phyloP scores from a whole-genome alignment of 2,797 vertebrate species.

The Tinamus major region DNA sequence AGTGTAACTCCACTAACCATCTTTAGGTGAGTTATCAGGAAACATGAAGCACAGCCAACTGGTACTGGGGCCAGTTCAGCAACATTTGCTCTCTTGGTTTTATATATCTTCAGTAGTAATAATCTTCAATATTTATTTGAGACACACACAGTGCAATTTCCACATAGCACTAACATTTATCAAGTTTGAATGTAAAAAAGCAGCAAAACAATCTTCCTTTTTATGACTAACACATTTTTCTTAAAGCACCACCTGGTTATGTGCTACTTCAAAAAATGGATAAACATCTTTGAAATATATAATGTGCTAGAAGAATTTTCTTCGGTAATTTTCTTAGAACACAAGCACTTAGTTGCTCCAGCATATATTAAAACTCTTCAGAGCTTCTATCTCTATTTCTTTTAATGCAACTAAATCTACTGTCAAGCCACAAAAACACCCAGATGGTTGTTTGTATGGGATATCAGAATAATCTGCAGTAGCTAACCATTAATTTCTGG shows the following conservation, averaged over 20 bases:
- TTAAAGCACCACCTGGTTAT: background rate
- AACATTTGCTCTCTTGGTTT: background rate
- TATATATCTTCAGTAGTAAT: background rate
- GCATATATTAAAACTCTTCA: background rate
- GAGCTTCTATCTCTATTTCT: background rate
- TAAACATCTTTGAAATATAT: background rate
- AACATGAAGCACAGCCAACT: background rate
- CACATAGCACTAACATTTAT: background rate
- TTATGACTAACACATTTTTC: background rate
- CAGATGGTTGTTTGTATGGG: background rate
- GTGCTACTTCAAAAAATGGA: background rate
- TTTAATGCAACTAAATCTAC: background rate
- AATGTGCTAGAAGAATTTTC: background rate
- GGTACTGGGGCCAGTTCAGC: background rate
- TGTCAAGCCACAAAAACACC: background rate
- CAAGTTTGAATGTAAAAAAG: slow-evolving; percentile 24
- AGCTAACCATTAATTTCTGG: background rate
- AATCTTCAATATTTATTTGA: slow-evolving; percentile 5
- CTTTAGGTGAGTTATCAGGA: background rate
- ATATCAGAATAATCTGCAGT: background rate
- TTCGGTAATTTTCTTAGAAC: background rate
- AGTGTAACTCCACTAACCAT: background rate
- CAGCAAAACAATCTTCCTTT: background rate
- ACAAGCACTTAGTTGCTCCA: background rate
- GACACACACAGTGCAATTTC: background rate